Conservation (phyloP, 2,888 invertebrate species). For the Trachelus tabidus region DNA sequence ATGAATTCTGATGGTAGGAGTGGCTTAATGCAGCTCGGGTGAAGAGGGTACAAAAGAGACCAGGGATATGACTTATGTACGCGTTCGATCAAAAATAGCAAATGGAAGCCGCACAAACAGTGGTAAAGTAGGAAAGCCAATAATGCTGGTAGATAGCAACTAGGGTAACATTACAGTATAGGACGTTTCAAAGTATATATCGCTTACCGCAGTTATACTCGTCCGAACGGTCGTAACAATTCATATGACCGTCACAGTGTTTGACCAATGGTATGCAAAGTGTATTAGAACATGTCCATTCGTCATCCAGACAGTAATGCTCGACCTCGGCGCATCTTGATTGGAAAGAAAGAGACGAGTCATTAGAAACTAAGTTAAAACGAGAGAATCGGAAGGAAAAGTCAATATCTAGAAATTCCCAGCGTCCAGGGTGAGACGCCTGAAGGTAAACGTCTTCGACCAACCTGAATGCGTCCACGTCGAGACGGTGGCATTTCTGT, state of each 20-base stretch:
- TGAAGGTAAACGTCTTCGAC: not conserved
- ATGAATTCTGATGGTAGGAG: too few relatives aligned
- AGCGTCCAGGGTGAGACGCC: not conserved
- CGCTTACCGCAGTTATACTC: constrained; percentile 78
- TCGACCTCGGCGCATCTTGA: constrained; percentile 69
- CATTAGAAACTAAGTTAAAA: not conserved
- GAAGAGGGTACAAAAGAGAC: not conserved
- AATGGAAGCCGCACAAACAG: constrained; percentile 49
- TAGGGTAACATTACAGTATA: constrained; percentile 37
- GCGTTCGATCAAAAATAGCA: constrained; percentile 26
- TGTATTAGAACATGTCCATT: constrained; percentile 80
- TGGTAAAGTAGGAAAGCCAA: constrained; percentile 31
- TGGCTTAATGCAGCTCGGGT: not conserved
- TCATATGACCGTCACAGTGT: constrained; percentile 78
- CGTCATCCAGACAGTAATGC: constrained; percentile 72
- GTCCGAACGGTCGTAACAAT: constrained; percentile 81
- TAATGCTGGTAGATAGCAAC: constrained; percentile 22
- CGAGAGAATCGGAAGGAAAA: not conserved
- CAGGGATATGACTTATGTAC: not conserved
- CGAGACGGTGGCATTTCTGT: constrained; percentile 65
- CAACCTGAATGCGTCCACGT: constrained; percentile 62
- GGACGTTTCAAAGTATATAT: constrained; percentile 23
- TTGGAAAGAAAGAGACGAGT: not conserved
- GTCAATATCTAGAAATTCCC: not conserved
- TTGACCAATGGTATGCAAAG: constrained; percentile 75